phyloP scores from a whole-genome alignment of 2,888 invertebrate genomes.

The Perizoma affinitatum region DNA sequence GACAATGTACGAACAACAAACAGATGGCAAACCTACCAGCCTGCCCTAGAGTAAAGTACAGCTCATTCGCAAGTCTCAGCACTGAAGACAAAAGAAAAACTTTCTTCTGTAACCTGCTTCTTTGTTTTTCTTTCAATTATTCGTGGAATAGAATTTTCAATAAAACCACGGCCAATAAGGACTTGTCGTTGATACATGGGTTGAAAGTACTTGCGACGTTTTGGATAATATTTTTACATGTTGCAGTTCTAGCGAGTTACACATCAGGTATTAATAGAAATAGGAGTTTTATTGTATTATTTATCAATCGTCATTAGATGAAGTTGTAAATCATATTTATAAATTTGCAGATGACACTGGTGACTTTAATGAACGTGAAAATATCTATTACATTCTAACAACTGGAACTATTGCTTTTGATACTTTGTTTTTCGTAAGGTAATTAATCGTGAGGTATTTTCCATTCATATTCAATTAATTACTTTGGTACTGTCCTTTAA shows the following conservation, averaged over 20 bases:
- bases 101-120: constrained; percentile 56
- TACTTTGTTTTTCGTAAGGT: constrained; percentile 86
- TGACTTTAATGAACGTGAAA: constrained; percentile 67
- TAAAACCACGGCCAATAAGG: constrained; percentile 76
- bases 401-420: constrained; percentile 85
- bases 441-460: constrained; percentile 30
- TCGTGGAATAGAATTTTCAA: constrained; percentile 74
- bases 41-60: constrained; percentile 65
- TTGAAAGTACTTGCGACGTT: constrained; percentile 86
- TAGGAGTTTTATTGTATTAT: neutral
- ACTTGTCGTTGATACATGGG: constrained; percentile 83
- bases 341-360: constrained; percentile 73
- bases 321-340: neutral
- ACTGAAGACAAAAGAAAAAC: constrained; percentile 59
- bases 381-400: constrained; percentile 77
- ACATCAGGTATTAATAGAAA: constrained; percentile 77
- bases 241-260: constrained; percentile 86
- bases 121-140: constrained; percentile 73
- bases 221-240: constrained; percentile 87
- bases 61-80: constrained; percentile 62
- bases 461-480: neutral
- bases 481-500: neutral
- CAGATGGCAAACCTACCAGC: constrained; percentile 50
- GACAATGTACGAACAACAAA: constrained; percentile 62
- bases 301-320: neutral